A percentile compares a stretch with the other conserved stretches of the same genome.
These are phyloP conservation scores for Calliphora vomitoria DNA, from an alignment of 2,888 invertebrate genomes.

Conservation along the genomic window DNA sequence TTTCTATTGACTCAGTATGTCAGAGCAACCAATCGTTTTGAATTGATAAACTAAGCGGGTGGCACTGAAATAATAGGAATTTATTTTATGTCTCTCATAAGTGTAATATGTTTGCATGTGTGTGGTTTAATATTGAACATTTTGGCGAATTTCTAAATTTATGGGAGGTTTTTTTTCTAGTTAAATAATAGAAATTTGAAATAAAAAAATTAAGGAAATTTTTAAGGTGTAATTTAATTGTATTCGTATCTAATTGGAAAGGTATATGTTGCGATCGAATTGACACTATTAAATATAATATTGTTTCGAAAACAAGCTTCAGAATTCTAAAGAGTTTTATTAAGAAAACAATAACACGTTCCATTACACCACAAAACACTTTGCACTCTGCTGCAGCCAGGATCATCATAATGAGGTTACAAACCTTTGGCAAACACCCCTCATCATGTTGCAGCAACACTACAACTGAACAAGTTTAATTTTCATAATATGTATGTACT, in stretches of 20 bases:
- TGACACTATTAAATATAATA: conserved; percentile 1
- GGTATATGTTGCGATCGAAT: neutral
- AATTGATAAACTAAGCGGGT: conserved; percentile 62
- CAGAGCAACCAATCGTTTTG: conserved; percentile 27
- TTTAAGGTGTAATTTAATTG: conserved; percentile 55
- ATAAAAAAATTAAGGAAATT: neutral
- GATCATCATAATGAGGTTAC: conserved; percentile 16
- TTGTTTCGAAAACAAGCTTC: neutral
- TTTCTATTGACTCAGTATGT: conserved; percentile 17
- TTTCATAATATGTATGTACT: neutral
- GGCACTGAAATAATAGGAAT: conserved; percentile 57
- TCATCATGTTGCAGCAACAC: neutral
- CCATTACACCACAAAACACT: conserved; percentile 31
- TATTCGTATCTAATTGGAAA: neutral
- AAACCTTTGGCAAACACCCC: conserved; percentile 39
- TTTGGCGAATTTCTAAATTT: neutral
- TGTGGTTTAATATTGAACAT: neutral
- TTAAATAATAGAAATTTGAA: neutral
- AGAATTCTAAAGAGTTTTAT: neutral
- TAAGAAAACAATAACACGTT: conserved; percentile 33
- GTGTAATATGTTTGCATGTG: conserved; percentile 25
- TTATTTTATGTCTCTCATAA: conserved; percentile 27
- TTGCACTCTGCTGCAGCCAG: neutral
- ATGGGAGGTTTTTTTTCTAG: conserved; percentile 3
- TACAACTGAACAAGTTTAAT: conserved; percentile 5